Base-by-base conservation (phyloP, 2,113 vertebrate genomes). In the Halcyon malimbica region DNA sequence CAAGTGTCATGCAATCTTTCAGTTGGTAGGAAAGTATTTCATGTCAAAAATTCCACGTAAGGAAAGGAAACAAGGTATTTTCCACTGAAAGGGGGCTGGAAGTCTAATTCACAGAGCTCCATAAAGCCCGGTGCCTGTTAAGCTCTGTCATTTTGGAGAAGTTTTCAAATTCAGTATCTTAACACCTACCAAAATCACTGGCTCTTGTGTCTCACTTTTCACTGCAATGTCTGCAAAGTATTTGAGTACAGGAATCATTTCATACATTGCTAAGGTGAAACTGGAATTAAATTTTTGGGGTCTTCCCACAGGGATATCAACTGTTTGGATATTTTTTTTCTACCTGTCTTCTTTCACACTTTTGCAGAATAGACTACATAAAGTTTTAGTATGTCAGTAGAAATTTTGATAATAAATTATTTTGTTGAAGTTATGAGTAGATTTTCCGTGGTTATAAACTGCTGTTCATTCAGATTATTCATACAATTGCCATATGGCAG, bases 31-130 rank as follows among this genome's bases (percentile, higher is more conserved):
- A 92, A 60, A 94, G 5, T 33, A 85, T n/a, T 76, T 86, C 33
- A 50, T 35, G 37, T 86, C n/a, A 83, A 96, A 96, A 95, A 93
- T 84, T 83, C 87, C 51, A 20, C 26, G 25, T 65, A 26, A 93
- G 51, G 65, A 93, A 96, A 95, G 57, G 87, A 89, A 95, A 93
- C 59, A 89, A 89, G 87, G 62, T 83, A 16, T 19, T 76, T 75
- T 39, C 74, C n/a, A 26, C 71, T 77, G 6, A 53, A 89, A 95
- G 16, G 31, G 46, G 24, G 57, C 13, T 10, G 4, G 8, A 88
- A 83, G 8, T 41, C 39, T 50, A 31, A 39, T 41, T 59, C 73
- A 71, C 56, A 76, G 62, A 57, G 24, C 23, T 56, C 17, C 35
- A 63, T 56, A 74, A 25, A 76, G 10, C n/a, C 11, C 46, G 18